These are phyloP conservation scores for Drosophila merina DNA, from an alignment of 2,888 invertebrate genomes.

Conservation along the genomic window DNA sequence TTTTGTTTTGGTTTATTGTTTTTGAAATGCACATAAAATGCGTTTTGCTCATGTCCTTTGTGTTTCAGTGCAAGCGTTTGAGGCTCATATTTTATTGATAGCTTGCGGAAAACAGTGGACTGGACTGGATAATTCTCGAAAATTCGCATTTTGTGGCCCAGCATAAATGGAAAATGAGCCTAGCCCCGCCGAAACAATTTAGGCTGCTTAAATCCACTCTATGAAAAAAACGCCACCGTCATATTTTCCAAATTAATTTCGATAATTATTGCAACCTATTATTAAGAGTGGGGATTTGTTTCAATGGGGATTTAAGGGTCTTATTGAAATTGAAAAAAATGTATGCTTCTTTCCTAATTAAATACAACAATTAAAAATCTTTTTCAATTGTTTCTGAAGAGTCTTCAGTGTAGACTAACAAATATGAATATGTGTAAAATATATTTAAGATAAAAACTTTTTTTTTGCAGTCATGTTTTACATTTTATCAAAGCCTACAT, in stretches of 20 bases:
- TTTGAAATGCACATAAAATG: constrained; percentile 67
- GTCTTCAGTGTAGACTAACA: no score
- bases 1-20: constrained; percentile 67
- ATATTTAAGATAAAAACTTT: no score
- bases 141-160: constrained; percentile 9
- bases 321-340: background rate
- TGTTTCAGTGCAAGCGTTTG: constrained; percentile 43
- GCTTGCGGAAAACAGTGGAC: constrained; percentile 28
- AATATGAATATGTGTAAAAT: no score
- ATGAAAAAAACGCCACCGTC: background rate
- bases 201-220: background rate
- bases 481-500: no score
- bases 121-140: constrained; percentile 7
- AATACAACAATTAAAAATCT: background rate
- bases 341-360: background rate
- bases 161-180: background rate
- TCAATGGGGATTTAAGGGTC: background rate
- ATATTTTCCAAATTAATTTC: constrained; percentile 2
- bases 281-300: background rate
- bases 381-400: no score
- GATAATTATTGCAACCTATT: constrained; percentile 4
- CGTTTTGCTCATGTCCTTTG: constrained; percentile 44
- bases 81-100: constrained; percentile 57
- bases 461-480: no score
- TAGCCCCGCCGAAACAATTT: background rate